Evolutionary conservation across 2,888 invertebrate species (phyloP).

Genomic region (Zonitis immaculata): DNA sequence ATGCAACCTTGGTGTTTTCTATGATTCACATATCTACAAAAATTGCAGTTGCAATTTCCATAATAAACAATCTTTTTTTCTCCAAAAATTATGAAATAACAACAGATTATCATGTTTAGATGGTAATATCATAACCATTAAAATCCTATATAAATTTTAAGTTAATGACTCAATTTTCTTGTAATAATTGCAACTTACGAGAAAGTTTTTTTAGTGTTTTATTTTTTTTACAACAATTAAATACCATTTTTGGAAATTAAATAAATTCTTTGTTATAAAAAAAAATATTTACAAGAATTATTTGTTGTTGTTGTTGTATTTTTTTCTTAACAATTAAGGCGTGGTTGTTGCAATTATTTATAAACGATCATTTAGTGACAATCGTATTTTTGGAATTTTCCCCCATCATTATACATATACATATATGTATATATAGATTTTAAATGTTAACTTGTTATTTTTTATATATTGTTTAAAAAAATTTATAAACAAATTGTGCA

Average conservation of each 20-base stretch:
- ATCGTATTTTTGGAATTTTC: neutral
- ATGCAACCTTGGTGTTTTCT: too few species aligned
- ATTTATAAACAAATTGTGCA: neutral
- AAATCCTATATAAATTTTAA: neutral
- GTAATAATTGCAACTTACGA: too few species aligned
- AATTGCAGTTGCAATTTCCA: too few species aligned
- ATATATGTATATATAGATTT: too few species aligned
- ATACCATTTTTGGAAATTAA: neutral
- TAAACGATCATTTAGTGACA: neutral
- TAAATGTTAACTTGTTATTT: neutral
- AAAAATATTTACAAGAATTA: too few species aligned
- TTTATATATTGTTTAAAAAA: neutral
- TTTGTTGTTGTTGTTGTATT: too few species aligned
- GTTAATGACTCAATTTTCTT: neutral
- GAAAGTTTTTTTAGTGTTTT: neutral
- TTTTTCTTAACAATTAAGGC: too few species aligned
- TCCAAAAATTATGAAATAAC: neutral
- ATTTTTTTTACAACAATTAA: neutral
- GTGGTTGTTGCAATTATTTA: too few species aligned
- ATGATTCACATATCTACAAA: too few species aligned
- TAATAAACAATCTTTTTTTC: too few species aligned
- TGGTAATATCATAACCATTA: neutral
- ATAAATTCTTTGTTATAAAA: too few species aligned
- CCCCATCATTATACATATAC: too few species aligned
- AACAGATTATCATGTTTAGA: neutral